Conservation (phyloP, 2,888 invertebrate species). For the Machimus atricapillus region DNA sequence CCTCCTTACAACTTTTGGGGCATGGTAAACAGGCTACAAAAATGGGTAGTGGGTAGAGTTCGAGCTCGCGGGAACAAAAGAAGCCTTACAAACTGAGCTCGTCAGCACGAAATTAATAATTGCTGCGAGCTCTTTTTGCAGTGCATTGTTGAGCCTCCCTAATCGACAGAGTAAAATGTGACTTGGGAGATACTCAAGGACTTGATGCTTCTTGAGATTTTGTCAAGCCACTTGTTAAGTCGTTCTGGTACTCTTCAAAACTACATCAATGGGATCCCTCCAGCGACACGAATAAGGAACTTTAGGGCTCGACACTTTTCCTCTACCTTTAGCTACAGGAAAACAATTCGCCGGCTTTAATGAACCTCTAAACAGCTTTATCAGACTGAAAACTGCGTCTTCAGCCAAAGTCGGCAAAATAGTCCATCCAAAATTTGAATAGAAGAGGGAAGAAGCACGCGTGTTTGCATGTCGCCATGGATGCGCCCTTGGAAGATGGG, state of each 20-base stretch:
- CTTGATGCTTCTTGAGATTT: constrained; percentile 5
- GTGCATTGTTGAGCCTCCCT: constrained; percentile 19
- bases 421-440: neutral
- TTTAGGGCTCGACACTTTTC: neutral
- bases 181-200: neutral
- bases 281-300: neutral
- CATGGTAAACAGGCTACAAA: neutral
- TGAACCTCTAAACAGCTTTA: neutral
- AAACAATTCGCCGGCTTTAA: neutral
- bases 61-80: constrained; percentile 11
- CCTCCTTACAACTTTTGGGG: neutral
- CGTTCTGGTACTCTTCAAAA: neutral
- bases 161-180: constrained; percentile 18
- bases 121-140: constrained; percentile 29
- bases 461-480: neutral
- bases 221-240: constrained; percentile 18
- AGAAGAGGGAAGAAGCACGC: neutral
- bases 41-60: neutral
- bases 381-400: neutral
- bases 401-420: neutral
- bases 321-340: neutral
- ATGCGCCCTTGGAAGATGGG: neutral
- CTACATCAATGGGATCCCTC: neutral
- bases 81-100: neutral
- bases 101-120: constrained; percentile 36